Evolutionary conservation across 1,140 invertebrate genomes (phyloP).

Genomic region (Chymomyza costata): DNA sequence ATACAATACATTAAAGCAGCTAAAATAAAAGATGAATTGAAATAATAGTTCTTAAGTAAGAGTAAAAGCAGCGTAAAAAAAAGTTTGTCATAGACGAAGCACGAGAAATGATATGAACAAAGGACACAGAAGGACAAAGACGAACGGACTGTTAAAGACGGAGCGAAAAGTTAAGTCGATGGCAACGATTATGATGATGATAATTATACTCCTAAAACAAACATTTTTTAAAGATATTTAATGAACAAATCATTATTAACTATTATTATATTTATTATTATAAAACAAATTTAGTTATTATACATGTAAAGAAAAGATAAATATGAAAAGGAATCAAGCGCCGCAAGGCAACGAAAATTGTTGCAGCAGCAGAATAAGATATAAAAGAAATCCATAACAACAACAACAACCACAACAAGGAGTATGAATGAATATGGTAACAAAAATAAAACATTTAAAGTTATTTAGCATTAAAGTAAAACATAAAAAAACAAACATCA

Average conservation of each 20-base stretch:
- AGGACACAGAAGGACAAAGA: slow-evolving; percentile 16
- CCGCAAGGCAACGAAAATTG: slow-evolving; percentile 31
- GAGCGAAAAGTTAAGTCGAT: not conserved
- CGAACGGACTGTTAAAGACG: slow-evolving; percentile 4
- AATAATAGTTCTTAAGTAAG: slow-evolving; percentile 61
- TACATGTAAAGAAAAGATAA: slow-evolving; percentile 47
- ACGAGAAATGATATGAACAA: slow-evolving; percentile 10
- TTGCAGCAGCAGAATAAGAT: slow-evolving; percentile 28
- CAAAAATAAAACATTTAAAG: slow-evolving; percentile 66
- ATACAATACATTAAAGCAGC: slow-evolving; percentile 24
- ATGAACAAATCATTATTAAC: slow-evolving; percentile 70
- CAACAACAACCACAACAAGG: slow-evolving; percentile 18
- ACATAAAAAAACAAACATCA: slow-evolving; percentile 51
- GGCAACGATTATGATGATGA: slow-evolving; percentile 48
- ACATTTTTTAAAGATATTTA: slow-evolving; percentile 72
- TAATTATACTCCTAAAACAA: slow-evolving; percentile 63
- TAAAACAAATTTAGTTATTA: slow-evolving; percentile 71
- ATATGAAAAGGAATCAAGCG: slow-evolving; percentile 40
- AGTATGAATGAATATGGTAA: slow-evolving; percentile 41
- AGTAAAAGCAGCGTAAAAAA: slow-evolving; percentile 28
- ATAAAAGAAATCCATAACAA: slow-evolving; percentile 29
- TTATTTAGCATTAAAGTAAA: slow-evolving; percentile 67
- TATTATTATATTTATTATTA: slow-evolving; percentile 65
- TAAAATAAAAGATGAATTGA: slow-evolving; percentile 55
- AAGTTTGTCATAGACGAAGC: not conserved